Base-by-base conservation (phyloP, 2,797 vertebrate genomes). In the Tauraco hartlaubi region DNA sequence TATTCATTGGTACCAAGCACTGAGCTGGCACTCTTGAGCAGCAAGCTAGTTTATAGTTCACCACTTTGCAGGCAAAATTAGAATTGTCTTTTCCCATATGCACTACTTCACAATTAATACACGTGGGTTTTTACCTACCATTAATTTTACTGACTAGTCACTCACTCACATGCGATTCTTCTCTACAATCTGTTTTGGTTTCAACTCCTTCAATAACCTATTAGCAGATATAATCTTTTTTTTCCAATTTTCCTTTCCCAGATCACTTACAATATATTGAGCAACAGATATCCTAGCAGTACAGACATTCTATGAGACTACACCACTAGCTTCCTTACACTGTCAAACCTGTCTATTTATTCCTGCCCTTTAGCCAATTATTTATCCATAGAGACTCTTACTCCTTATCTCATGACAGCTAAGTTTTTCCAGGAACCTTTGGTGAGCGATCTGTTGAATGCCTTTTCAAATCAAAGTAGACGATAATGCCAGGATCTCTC, bases 301-400 rank as follows among this genome's bases (percentile, higher is more conserved):
- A 83, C 41, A 67, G 8, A 21, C 55, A 73, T 84, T 80, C 92
- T 92, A 61, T 26, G 83, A 94, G 92, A 82, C 63, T 71, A 66
- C 52, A 89, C 67, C 77, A 79, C 67, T 73, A 77, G 63, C 75
- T 52, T 95, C 90, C 85, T 73, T 66, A 79, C 31, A 4, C 80
- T 95, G 90, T 95, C 85, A 92, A 84, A 94, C 71, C 74, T 93
- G 77, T 92, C 88, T 96, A 1, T 73, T 94, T 84, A 78, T 69
- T 76, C 54, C 63, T 90, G 88, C 85, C 85, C 90, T 95, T 84
- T 73, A 89, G 66, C 71, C 93, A 96, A 87, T 94, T 92, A 83
- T 89, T 95, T 94, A 93, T 81, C 93, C 80, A 79, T 11, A 63
- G 80, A 89, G 88, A 86, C 74, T 68, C 88, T 55, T 73, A 25